Evolutionary conservation across 2,888 invertebrate species (phyloP).

Genomic region (Bimastos eiseni): DNA sequence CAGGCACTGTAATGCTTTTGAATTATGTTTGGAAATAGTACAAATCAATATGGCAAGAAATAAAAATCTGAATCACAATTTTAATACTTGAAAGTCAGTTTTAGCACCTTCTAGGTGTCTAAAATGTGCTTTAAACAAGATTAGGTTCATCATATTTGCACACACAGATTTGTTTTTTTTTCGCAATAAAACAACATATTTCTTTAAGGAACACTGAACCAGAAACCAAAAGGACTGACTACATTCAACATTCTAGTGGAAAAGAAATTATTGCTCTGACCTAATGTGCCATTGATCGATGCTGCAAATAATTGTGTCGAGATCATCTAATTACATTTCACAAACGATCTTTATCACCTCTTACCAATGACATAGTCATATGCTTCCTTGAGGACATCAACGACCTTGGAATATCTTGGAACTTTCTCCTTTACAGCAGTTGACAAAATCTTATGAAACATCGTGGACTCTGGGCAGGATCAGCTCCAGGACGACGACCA

Average conservation of each 20-base stretch:
- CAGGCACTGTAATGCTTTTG: too few relatives aligned
- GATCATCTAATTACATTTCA: neutral
- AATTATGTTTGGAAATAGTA: too few relatives aligned
- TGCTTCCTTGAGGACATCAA: conserved; percentile 39
- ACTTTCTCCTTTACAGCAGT: conserved; percentile 33
- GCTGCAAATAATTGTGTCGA: neutral
- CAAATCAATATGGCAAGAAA: too few relatives aligned
- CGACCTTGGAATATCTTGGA: conserved; percentile 37
- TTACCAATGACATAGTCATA: conserved; percentile 44
- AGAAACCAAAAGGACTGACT: neutral
- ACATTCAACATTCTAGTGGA: neutral
- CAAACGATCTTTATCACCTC: neutral
- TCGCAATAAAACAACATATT: too few relatives aligned
- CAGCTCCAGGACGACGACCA: neutral
- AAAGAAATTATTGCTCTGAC: neutral
- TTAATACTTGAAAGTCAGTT: neutral
- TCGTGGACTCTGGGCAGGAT: neutral
- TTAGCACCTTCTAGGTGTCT: neutral
- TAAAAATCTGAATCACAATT: too few relatives aligned
- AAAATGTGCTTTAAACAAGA: neutral
- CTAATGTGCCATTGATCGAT: neutral
- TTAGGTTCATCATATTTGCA: neutral
- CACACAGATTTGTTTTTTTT: too few relatives aligned
- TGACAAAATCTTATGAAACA: conserved; percentile 32
- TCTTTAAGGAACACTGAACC: neutral